phyloP scores from a whole-genome alignment of 2,888 invertebrate species.

The Lithophane semibrunnea region DNA sequence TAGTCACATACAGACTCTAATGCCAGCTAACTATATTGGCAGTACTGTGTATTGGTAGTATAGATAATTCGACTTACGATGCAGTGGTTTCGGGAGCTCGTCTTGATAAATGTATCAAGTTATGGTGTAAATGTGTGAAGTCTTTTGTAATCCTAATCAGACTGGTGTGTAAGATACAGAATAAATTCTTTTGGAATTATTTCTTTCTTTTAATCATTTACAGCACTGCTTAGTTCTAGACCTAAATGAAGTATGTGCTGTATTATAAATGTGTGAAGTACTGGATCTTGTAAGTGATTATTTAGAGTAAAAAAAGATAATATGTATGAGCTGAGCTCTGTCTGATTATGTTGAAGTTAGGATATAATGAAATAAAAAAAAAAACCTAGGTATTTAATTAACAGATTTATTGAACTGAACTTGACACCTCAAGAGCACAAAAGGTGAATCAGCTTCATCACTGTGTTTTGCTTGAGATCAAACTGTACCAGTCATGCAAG shows the following conservation, averaged over 20 bases:
- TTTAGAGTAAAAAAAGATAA: no score
- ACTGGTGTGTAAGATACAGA: constrained; percentile 40
- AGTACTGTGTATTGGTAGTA: background rate
- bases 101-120: constrained; percentile 21
- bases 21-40: background rate
- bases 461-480: constrained; percentile 14
- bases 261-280: background rate
- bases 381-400: background rate
- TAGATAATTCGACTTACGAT: background rate
- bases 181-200: constrained; percentile 49
- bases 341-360: background rate
- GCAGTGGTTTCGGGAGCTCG: background rate
- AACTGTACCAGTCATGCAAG: background rate
- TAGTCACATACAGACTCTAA: background rate
- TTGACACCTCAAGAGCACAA: constrained; percentile 22
- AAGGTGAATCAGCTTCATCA: background rate
- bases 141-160: constrained; percentile 18
- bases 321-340: background rate
- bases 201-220: constrained; percentile 12
- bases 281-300: background rate
- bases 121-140: constrained; percentile 38
- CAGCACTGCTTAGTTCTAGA: background rate
- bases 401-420: constrained; percentile 50
- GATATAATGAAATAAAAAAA: constrained; percentile 21
- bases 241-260: background rate